Evolutionary conservation across 1,140 invertebrate species (phyloP), one percentile per base, ranked within the genome.

Genomic region (Rhagoletis pomonella): DNA sequence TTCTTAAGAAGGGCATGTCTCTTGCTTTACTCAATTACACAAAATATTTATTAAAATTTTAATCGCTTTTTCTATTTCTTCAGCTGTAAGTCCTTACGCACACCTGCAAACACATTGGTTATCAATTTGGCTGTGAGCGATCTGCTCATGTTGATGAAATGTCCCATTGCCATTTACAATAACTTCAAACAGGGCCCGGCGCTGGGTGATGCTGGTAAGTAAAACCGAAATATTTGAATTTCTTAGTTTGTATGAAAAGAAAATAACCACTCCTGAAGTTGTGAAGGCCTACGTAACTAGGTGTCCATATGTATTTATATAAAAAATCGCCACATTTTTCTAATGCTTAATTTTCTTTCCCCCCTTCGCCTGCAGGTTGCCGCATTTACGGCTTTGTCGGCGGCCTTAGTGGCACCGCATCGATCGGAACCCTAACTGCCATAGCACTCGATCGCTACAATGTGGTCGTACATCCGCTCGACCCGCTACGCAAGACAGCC

Each of bases 101-200:
- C 96, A 3, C 95, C 96, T 12, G 96, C 96, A 1, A 97, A 97
- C 90, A 96, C 96, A 89, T 93, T 97, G 19, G 95, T 97, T 17
- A 94, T 96, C 67, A 97, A 97, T 92, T 94, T 97, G 89, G 96
- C 96, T 14, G 92, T 97, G 19, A 96, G 96, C 90, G 97, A 97
- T 93, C 94, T 96, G 87, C 89, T 96, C 55, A 96, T 96, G 94
- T 94, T 96, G 65, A 90, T 94, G 14, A 96, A 96, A 92, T 95
- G 95, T 86, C 96, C 96, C 0, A 93, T 97, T 81, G 96, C 96
- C 89, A 95, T 96, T 60, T 96, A 95, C 92, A 96, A 96, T 92
- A 96, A 95, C 73, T 94, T 96, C 87, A 94, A 95, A 86, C 93
- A 94, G 87, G 96, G 96, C 3, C 96, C 96, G 10, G 95, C 95